Conservation (phyloP, 2,888 invertebrate genomes). For the Yponomeuta evonymella region DNA sequence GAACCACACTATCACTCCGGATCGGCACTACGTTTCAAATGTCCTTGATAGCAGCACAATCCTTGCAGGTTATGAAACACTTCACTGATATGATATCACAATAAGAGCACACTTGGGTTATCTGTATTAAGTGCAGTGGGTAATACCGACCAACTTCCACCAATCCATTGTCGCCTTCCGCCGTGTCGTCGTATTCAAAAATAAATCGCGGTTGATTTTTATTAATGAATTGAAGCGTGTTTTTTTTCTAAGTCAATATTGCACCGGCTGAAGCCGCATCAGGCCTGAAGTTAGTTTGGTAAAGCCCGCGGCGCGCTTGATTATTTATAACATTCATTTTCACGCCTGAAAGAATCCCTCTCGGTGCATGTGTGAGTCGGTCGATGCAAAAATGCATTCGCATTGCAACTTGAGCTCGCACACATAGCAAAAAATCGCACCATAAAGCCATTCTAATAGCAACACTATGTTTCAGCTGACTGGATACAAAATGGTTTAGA, state of each 20-base stretch:
- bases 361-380: constrained; percentile 31
- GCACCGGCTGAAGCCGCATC: constrained; percentile 53
- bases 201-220: neutral
- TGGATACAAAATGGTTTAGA: neutral
- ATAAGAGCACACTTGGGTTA: constrained; percentile 30
- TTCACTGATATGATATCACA: constrained; percentile 32
- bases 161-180: constrained; percentile 65
- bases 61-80: constrained; percentile 17
- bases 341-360: constrained; percentile 64
- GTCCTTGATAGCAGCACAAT: constrained; percentile 1
- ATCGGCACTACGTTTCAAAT: neutral
- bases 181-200: constrained; percentile 28
- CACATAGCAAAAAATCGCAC: neutral
- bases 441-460: neutral
- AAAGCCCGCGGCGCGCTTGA: constrained; percentile 56
- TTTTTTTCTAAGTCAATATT: constrained; percentile 27
- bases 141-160: constrained; percentile 73
- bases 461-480: neutral
- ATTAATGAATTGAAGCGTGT: constrained; percentile 21
- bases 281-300: constrained; percentile 68
- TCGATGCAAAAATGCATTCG: constrained; percentile 26
- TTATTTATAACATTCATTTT: constrained; percentile 76
- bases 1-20: neutral
- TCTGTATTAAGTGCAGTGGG: constrained; percentile 23
- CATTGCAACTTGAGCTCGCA: constrained; percentile 20